Percentiles rank a stretch among this genome's conserved stretches.
Conservation (phyloP, 1,140 invertebrate genomes). For the Atta colombica region DNA sequence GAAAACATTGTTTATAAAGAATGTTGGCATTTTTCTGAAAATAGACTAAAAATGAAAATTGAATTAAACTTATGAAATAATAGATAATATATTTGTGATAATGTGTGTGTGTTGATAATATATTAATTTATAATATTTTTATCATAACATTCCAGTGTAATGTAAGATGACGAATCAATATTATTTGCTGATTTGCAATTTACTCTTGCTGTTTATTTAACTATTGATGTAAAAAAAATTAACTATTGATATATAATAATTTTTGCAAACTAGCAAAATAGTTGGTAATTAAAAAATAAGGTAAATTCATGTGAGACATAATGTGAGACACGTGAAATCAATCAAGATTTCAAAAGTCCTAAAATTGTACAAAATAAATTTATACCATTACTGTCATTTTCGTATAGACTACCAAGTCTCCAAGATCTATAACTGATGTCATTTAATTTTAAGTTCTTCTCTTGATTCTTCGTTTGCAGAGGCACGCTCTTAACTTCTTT, state of each 20-base stretch:
- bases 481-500: slow-evolving; percentile 72
- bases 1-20: no score
- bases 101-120: no score
- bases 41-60: not conserved
- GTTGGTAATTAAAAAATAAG: not conserved
- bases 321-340: not conserved
- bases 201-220: not conserved
- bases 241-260: not conserved
- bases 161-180: not conserved
- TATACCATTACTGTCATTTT: slow-evolving; percentile 80
- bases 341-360: not conserved
- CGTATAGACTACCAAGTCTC: slow-evolving; percentile 84
- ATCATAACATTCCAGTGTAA: not conserved
- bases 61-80: not conserved
- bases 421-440: slow-evolving; percentile 85
- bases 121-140: not conserved
- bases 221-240: not conserved
- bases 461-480: slow-evolving; percentile 70
- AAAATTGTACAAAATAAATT: not conserved
- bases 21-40: no score
- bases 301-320: not conserved
- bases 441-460: slow-evolving; percentile 80
- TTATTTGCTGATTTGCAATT: not conserved
- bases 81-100: not conserved
- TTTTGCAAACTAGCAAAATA: not conserved